phyloP scores from a whole-genome alignment of 2,113 vertebrate genomes.

The Acrocephalus kingi region DNA sequence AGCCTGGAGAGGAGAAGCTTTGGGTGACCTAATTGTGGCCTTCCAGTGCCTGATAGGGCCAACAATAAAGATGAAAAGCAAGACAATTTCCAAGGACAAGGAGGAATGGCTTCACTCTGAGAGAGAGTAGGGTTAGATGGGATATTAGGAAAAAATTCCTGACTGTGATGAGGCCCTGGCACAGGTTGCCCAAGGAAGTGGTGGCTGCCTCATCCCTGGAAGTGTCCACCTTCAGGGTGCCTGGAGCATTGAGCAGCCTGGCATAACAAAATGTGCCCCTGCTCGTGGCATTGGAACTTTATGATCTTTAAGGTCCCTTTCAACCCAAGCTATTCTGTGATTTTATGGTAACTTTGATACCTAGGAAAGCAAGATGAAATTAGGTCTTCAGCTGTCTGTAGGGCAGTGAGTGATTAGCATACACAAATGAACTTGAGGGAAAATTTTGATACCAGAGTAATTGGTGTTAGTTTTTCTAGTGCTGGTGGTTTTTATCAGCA shows the following conservation, averaged over 20 bases:
- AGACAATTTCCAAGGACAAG: not conserved
- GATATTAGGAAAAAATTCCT: not conserved
- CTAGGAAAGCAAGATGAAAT: not conserved
- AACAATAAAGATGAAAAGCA: not conserved
- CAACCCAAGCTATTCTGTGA: not conserved
- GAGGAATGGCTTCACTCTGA: not conserved
- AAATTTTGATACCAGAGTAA: not conserved
- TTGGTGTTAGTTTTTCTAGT: not conserved
- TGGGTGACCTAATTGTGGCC: not conserved
- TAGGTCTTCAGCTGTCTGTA: not conserved
- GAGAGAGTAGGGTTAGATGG: not conserved
- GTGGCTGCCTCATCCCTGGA: not conserved
- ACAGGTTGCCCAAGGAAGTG: not conserved
- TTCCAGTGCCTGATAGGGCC: not conserved
- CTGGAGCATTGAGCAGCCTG: not conserved
- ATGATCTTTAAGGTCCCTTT: not conserved
- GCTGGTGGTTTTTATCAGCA: not conserved
- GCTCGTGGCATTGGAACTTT: not conserved
- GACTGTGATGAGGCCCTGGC: not conserved
- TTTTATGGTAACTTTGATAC: not conserved
- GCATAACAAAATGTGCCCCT: not conserved
- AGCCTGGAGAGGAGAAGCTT: not conserved
- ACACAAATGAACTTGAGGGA: not conserved
- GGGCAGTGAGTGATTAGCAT: not conserved
- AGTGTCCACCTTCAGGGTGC: not conserved